phyloP scores from a whole-genome alignment of 2,888 invertebrate species.

The Thecophora atra region DNA sequence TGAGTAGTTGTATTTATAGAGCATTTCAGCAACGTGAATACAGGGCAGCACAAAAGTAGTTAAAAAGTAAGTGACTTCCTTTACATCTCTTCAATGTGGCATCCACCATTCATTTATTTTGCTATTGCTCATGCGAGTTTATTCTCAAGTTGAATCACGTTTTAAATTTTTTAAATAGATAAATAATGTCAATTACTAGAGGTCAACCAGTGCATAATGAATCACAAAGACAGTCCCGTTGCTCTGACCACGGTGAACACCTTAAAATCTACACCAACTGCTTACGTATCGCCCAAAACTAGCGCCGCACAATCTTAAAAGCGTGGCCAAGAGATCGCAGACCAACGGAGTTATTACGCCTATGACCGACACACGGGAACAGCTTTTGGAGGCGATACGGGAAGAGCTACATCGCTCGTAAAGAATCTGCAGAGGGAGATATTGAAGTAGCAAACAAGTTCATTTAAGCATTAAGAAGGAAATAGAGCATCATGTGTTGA shows the following conservation, averaged over 20 bases:
- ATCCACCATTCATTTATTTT: too few species aligned
- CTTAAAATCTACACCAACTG: conserved; percentile 34
- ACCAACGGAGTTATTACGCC: conserved; percentile 42
- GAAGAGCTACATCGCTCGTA: conserved; percentile 58
- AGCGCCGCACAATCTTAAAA: conserved; percentile 42
- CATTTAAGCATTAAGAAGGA: not conserved
- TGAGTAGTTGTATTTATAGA: too few species aligned
- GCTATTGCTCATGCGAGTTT: too few species aligned
- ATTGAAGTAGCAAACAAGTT: not conserved
- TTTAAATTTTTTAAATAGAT: too few species aligned
- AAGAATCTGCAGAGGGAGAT: conserved; percentile 26
- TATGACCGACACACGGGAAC: conserved; percentile 71
- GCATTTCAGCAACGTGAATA: too few species aligned
- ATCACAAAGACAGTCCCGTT: conserved; percentile 48
- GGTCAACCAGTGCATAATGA: conserved; percentile 36
- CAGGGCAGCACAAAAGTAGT: too few species aligned
- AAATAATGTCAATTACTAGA: too few species aligned
- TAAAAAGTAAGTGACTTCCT: too few species aligned
- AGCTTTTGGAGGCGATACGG: conserved; percentile 76
- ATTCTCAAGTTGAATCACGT: too few species aligned
- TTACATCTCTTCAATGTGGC: too few species aligned
- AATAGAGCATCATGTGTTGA: not conserved
- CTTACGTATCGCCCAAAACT: conserved; percentile 61
- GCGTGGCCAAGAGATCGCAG: conserved; percentile 43
- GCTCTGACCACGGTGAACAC: conserved; percentile 38